Base-by-base conservation (phyloP, 2,888 invertebrate species). In the Leucania comma region DNA sequence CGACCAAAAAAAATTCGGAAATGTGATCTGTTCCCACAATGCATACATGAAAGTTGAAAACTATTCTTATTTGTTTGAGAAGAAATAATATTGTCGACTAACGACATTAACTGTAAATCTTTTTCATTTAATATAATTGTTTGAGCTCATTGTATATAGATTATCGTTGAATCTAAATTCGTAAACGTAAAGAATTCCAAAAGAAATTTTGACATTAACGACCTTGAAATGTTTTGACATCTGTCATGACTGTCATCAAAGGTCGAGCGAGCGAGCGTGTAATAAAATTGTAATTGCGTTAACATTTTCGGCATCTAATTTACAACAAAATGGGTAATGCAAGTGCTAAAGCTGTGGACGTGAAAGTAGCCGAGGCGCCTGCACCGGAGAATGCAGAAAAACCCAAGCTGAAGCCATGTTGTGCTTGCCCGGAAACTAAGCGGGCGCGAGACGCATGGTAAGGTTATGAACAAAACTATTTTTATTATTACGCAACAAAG, bases 391-490 rank as follows among this genome's bases (percentile, higher is more conserved):
- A 92, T 20, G 93, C 95, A 14, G 96, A 96, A 59, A 97, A 98
- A 86, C 97, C 98, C 59, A 98, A 98, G 90, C 95, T 98, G 77
- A 99, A 99, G 91, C 98, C 99, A 5, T 99, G 99, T 89, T 99
- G 99, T 96, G 99, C 99, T 5, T 99, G 99, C 93, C 99, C 99
- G 0, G 99, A 99, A 95, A 99, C 99, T 0, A 99, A 99, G 93
- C 97, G 97, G 93, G 97, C 95, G 46, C 96, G 99, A 88, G 99
- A 99, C 96, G 97, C 97, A 81, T 99, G 99, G 99, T 99, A 96
- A 96, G 95, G 93, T 93, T 94, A 93, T 88, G 80, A 86, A 60
- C 56, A 53, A 70, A 12, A 56, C 53, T n/a, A 58, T 48, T 85
- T 68, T 69, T 85, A 86, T 69, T 85, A 86, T 97, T 87, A 96